Base-by-base conservation (phyloP, 2,797 vertebrate genomes). In the Strix occidentalis region DNA sequence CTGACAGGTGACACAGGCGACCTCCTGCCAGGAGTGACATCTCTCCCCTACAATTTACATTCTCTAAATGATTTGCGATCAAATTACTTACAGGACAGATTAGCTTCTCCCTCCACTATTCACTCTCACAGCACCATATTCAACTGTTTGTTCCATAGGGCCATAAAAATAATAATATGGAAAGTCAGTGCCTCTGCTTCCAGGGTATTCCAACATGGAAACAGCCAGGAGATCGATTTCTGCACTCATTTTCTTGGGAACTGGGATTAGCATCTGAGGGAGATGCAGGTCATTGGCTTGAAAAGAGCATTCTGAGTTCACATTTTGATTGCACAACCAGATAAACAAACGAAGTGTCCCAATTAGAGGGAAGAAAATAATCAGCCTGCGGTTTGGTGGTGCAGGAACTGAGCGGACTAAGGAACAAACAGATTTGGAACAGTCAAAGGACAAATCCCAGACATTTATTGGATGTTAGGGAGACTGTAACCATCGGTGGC, bases 21-120 rank as follows among this genome's bases (percentile, higher is more conserved):
- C 96, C 95, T 96, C 93, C 89, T 94, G 93, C 96, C 90, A 90
- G 92, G 90, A 96, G 89, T 96, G 96, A 93, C 96, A 96, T 94
- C 87, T 96, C 88, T 95, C 82, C 92, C 90, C 92, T 61, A 94
- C 88, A 81, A 96, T 96, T 97, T 95, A 93, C 96, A 97, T 97
- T 97, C 96, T 95, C 93, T 86, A 92, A 94, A 95, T 91, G 87
- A 94, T 95, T 91, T 93, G 87, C 3, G 58, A 95, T 97, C 96
- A 96, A 78, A 93, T 96, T 96, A 92, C 95, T 92, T 93, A 94
- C 51, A 93, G 95, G 72, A 78, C 79, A 86, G 88, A 97, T 91
- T 84, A 94, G 57, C 78, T 89, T 85, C 89, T 93, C 90, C 77
- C 91, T 70, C 60, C 2, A 3, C 69, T 56, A 48, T n/a, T 92